Conservation (phyloP, 2,888 invertebrate species). For the Zhuqinia jingwanae region DNA sequence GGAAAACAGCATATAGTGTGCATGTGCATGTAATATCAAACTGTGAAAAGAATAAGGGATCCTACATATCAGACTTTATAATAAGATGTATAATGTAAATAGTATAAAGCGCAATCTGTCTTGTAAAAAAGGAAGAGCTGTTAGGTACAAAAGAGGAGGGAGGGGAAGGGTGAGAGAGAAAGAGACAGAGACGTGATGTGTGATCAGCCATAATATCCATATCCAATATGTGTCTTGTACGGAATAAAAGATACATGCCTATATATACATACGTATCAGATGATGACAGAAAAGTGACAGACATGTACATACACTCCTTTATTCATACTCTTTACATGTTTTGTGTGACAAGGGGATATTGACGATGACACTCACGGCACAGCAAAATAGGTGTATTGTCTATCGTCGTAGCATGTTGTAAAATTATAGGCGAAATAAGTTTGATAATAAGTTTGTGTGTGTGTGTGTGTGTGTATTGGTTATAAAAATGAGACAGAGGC, state of each 20-base stretch:
- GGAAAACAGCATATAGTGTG: conserved; percentile 9
- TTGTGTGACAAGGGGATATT: background rate
- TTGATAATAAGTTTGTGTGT: background rate
- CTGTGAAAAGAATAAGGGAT: conserved; percentile 5
- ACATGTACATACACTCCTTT: conserved; percentile 6
- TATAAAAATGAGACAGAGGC: conserved; percentile 29
- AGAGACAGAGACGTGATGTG: conserved; percentile 25
- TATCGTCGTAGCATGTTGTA: background rate
- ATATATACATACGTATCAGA: background rate
- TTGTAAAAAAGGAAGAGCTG: background rate
- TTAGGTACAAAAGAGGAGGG: background rate
- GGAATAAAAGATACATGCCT: background rate
- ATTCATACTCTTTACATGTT: background rate
- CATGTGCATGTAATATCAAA: conserved; percentile 27
- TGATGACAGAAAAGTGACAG: conserved; percentile 45
- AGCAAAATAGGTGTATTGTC: conserved; percentile 11
- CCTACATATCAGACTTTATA: conserved; percentile 9
- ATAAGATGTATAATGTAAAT: conserved; percentile 28
- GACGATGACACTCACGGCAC: background rate
- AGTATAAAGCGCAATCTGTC: too few relatives aligned
- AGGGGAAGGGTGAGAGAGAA: background rate
- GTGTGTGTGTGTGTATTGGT: background rate
- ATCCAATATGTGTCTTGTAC: background rate
- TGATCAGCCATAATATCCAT: conserved; percentile 39
- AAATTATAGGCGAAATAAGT: background rate